Evolutionary conservation across 2,113 vertebrate genomes (phyloP).

Genomic region (Actenoides lindsayi): DNA sequence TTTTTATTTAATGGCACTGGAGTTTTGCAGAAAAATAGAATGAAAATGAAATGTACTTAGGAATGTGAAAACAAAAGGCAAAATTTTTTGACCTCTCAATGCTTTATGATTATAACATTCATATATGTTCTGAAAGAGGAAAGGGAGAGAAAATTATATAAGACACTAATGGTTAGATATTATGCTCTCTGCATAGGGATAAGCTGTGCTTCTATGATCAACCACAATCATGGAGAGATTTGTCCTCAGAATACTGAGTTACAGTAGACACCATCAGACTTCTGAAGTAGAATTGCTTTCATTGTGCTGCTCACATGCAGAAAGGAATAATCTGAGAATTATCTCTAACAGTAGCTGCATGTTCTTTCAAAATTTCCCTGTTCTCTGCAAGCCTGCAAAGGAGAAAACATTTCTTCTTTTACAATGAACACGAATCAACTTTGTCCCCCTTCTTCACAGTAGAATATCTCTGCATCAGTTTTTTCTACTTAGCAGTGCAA

Average conservation of each 20-base stretch:
- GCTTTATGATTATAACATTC: neutral
- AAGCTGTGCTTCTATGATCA: neutral
- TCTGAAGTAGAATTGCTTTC: neutral
- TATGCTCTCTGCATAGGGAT: neutral
- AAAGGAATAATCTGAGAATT: neutral
- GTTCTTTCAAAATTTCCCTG: neutral
- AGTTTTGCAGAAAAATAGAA: neutral
- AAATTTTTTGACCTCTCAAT: neutral
- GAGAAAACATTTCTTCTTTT: neutral
- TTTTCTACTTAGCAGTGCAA: neutral
- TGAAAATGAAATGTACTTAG: neutral
- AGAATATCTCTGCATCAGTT: neutral
- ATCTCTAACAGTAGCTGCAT: neutral
- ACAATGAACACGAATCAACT: neutral
- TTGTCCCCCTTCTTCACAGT: neutral
- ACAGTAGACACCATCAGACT: neutral
- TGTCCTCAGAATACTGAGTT: neutral
- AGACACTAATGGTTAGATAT: neutral
- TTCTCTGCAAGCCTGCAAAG: neutral
- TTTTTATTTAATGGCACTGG: neutral
- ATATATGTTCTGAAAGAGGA: neutral
- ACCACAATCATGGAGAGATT: neutral
- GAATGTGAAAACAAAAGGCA: neutral
- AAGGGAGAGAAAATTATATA: neutral
- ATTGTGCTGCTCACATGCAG: neutral